A percentile compares a stretch with the other conserved stretches of the same genome.
Conservation (phyloP, 2,113 vertebrate species). For the Urocynchramus pylzowi region DNA sequence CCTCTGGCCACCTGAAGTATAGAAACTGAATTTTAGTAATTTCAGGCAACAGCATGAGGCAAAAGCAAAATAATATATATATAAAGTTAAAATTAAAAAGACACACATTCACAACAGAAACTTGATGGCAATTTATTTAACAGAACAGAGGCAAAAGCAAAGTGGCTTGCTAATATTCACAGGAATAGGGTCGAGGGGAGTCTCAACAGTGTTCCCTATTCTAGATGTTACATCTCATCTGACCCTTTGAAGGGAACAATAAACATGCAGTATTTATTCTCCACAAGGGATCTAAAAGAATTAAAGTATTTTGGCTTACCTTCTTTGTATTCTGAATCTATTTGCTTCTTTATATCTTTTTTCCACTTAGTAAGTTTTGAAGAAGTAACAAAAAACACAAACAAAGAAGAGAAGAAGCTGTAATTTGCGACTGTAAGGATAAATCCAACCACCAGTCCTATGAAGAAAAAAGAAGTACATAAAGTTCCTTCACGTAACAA, state of each 20-base stretch:
- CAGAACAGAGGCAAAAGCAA: neutral
- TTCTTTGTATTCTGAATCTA: constrained; percentile 93
- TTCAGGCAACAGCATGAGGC: neutral
- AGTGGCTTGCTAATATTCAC: neutral
- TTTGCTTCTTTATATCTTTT: constrained; percentile 81
- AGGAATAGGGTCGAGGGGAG: neutral
- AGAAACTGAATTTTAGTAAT: neutral
- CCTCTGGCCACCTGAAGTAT: constrained; percentile 86
- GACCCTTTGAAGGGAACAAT: neutral
- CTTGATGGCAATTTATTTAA: neutral
- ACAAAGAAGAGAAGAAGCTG: constrained; percentile 89
- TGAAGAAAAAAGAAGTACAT: neutral
- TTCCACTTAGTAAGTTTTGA: constrained; percentile 94
- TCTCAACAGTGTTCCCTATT: neutral
- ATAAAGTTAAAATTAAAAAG: neutral
- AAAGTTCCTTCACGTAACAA: neutral
- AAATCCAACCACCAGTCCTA: constrained; percentile 91
- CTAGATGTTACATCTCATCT: neutral
- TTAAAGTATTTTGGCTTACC: constrained; percentile 70
- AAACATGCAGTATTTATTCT: neutral
- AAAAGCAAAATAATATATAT: neutral
- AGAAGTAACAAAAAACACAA: constrained; percentile 90
- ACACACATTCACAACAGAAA: neutral
- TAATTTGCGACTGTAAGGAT: constrained; percentile 91
- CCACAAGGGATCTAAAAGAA: neutral